phyloP scores from a whole-genome alignment of 2,888 invertebrate genomes.

The Drosophila ustulata region DNA sequence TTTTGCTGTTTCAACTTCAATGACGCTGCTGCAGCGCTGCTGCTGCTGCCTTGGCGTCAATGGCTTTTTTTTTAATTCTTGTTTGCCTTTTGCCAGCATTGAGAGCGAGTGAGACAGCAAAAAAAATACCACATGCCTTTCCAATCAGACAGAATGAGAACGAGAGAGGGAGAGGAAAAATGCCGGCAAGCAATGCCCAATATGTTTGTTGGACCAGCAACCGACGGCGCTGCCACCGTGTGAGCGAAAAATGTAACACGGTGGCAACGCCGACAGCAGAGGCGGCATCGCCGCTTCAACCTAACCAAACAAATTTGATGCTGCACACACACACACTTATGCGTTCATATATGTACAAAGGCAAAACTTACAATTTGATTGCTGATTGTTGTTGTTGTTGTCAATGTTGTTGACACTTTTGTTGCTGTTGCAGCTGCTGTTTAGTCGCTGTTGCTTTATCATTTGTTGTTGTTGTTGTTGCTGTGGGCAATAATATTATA shows the following conservation, averaged over 20 bases:
- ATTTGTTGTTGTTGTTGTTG: conserved; percentile 22
- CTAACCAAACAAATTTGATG: conserved; percentile 70
- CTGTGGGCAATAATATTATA: conserved; percentile 51
- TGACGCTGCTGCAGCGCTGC: conserved; percentile 44
- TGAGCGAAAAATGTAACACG: conserved; percentile 59
- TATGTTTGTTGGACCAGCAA: conserved; percentile 50
- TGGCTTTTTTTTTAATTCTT: conserved; percentile 48
- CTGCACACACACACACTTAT: conserved; percentile 22
- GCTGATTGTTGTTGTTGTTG: conserved; percentile 40
- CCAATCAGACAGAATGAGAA: conserved; percentile 56
- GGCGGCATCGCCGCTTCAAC: conserved; percentile 57
- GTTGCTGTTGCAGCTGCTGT: conserved; percentile 22
- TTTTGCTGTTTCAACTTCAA: conserved; percentile 35
- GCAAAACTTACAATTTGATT: conserved; percentile 53
- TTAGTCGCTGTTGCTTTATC: conserved; percentile 20
- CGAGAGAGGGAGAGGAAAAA: conserved; percentile 45
- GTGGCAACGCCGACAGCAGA: conserved; percentile 59
- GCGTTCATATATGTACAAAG: conserved; percentile 22
- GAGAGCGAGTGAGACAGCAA: conserved; percentile 11
- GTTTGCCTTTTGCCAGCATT: conserved; percentile 55
- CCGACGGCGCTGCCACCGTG: conserved; percentile 50
- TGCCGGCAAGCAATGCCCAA: conserved; percentile 60
- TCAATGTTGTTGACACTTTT: conserved; percentile 33
- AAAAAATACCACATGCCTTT: conserved; percentile 49
- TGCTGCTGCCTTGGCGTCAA: conserved; percentile 44